A percentile compares a stretch with the other conserved stretches of the same genome.
Conservation (phyloP, 2,797 vertebrate genomes). For the Amazona finschi region DNA sequence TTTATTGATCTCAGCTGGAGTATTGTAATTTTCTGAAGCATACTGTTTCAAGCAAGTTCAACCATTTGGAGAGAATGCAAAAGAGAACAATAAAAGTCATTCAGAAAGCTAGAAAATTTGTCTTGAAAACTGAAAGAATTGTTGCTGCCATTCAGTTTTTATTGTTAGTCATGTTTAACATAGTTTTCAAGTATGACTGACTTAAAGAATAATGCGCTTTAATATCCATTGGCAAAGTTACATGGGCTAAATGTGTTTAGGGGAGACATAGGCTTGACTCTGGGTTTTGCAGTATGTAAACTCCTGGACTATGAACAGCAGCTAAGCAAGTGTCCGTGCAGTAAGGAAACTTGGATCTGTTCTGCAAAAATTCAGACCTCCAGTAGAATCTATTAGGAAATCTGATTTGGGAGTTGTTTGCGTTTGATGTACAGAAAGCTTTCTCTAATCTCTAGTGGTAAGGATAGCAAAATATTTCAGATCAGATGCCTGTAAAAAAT, state of each 20-base stretch:
- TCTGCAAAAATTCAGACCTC: neutral
- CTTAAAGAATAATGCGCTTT: neutral
- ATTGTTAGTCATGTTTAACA: rapidly evolving
- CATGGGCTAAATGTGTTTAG: neutral
- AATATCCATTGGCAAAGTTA: neutral
- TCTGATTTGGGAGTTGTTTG: neutral
- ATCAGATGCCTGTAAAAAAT: neutral
- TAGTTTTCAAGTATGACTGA: neutral
- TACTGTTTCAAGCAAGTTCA: neutral
- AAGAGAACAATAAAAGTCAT: neutral
- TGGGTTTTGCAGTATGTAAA: neutral
- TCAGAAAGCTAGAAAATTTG: neutral
- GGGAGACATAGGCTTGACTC: neutral
- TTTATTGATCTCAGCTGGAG: neutral
- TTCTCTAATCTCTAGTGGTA: neutral
- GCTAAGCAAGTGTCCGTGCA: neutral
- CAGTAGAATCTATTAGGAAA: neutral
- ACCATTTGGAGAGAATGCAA: neutral
- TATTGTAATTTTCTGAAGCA: neutral
- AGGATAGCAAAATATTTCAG: neutral
- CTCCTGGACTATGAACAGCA: neutral
- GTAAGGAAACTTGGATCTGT: neutral
- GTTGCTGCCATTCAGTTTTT: neutral
- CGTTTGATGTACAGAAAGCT: neutral
- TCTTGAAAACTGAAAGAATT: neutral